A percentile compares a stretch with the other conserved stretches of the same genome.
These are phyloP conservation scores for Alloscopus bannaensis DNA, from an alignment of 2,888 invertebrate species.

Conservation along the genomic window DNA sequence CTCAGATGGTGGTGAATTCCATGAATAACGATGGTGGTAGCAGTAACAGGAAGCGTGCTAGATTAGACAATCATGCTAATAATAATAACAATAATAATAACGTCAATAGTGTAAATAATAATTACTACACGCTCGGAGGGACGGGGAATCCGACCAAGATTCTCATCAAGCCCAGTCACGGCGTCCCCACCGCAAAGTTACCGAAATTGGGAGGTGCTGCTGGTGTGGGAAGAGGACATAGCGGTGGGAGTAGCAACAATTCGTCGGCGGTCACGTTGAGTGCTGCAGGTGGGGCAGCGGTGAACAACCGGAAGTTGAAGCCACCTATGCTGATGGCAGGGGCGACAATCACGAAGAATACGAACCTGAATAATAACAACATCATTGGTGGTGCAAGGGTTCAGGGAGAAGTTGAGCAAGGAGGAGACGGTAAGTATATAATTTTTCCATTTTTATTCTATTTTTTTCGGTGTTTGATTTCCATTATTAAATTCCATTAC, in stretches of 20 bases:
- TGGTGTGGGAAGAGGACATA: background rate
- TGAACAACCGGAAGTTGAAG: slow-evolving; percentile 24
- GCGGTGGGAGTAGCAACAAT: slow-evolving; percentile 11
- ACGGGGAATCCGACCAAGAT: slow-evolving; percentile 43
- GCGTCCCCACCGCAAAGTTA: slow-evolving; percentile 53
- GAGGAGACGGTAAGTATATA: slow-evolving; percentile 52
- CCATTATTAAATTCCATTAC: no score
- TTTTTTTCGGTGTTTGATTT: no score
- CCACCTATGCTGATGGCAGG: slow-evolving; percentile 25
- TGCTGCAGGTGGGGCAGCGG: slow-evolving; percentile 4
- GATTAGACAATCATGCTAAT: slow-evolving; percentile 49
- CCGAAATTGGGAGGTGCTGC: slow-evolving; percentile 30
- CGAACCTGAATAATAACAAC: slow-evolving; percentile 29
- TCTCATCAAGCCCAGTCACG: slow-evolving; percentile 60
- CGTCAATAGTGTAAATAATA: slow-evolving; percentile 37
- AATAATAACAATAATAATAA: slow-evolving; percentile 41
- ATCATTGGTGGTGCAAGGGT: slow-evolving; percentile 10
- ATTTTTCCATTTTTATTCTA: no score
- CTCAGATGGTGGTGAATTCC: slow-evolving; percentile 35
- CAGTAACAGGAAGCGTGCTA: slow-evolving; percentile 46
- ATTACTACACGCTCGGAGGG: slow-evolving; percentile 43
- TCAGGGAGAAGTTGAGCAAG: slow-evolving; percentile 39
- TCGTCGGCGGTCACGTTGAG: background rate
- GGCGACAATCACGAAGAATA: slow-evolving; percentile 55
- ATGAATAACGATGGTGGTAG: background rate